Percentiles rank a stretch among this genome's conserved stretches.
phyloP scores from a whole-genome alignment of 2,113 vertebrate genomes.

The Loxodonta africana region DNA sequence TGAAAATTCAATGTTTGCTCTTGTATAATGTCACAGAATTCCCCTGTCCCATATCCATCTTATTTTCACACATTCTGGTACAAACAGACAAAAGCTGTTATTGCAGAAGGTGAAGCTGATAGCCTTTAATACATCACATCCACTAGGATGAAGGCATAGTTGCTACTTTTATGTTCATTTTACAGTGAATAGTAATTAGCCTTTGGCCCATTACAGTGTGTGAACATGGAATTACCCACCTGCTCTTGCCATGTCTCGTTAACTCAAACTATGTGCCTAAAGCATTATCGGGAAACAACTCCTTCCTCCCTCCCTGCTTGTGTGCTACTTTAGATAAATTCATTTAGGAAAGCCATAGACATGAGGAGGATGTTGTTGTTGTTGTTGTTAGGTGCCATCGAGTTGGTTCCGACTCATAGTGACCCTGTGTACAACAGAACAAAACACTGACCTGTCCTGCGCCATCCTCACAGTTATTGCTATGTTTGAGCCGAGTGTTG shows the following conservation, averaged over 20 bases:
- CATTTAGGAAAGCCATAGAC: slow-evolving; percentile 47
- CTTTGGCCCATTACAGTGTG: slow-evolving; percentile 80
- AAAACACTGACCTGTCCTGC: too few species aligned
- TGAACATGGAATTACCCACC: slow-evolving; percentile 80
- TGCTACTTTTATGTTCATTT: slow-evolving; percentile 84
- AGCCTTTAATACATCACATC: slow-evolving; percentile 83
- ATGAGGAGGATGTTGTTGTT: neutral
- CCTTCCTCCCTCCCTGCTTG: neutral
- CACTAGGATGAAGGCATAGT: slow-evolving; percentile 84
- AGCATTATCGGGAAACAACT: slow-evolving; percentile 68
- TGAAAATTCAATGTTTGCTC: neutral
- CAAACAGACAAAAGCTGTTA: slow-evolving; percentile 80
- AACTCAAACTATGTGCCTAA: slow-evolving; percentile 76
- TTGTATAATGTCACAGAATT: neutral
- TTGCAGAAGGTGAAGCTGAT: slow-evolving; percentile 75
- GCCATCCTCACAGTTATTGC: too few species aligned
- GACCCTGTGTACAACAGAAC: too few species aligned
- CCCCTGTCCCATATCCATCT: slow-evolving; percentile 44
- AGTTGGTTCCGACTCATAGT: too few species aligned
- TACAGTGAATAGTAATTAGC: slow-evolving; percentile 81
- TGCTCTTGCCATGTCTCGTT: slow-evolving; percentile 80
- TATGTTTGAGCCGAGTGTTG: too few species aligned
- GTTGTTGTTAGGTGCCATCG: too few species aligned
- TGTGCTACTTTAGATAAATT: neutral
- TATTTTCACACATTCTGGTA: slow-evolving; percentile 78